Evolutionary conservation across 2,113 vertebrate species (phyloP), one percentile per base, ranked within the genome.

Genomic region (Neotragus moschatus): DNA sequence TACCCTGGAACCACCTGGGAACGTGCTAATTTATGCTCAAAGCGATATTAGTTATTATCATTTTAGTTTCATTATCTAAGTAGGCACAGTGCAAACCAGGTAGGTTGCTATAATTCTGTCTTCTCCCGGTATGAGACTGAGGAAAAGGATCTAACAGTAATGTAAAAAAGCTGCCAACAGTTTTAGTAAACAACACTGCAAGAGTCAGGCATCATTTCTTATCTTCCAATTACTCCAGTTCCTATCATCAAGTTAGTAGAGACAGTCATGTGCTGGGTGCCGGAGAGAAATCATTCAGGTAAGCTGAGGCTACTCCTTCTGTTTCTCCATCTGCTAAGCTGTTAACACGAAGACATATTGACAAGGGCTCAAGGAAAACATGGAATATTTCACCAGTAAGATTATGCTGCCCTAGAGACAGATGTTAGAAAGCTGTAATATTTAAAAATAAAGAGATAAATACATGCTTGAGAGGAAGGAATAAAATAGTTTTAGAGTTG

Each of bases 331-430:
- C 97, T 98, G 98, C 98, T 99, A 99, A 99, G 98, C 99, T 99
- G 98, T 98, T 98, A 98, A 99, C 98, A 98, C 58, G 61, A 98
- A 98, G 98, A 99, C 99, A 99, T 99, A 99, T 98, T 99, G 99
- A 99, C 99, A 98, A 97, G 96, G 97, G 98, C 99, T 99, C 98
- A 99, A 99, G 98, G 98, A 99, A 99, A 99, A 99, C 99, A 99
- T 98, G 97, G 99, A 99, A 98, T 99, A 99, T 99, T 99, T 99
- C 99, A 99, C 99, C 99, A 99, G 98, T 98, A 97, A 99, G 99
- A 99, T 99, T 99, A 99, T 98, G 98, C 98, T 96, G 88, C 97
- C 96, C 98, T 98, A 97, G 96, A 99, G 98, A 99, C 99, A 99
- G 99, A 99, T 99, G 99, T 99, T 99, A 98, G 98, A 98, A 98